Evolutionary conservation across 2,113 vertebrate genomes (phyloP), one percentile per base, ranked within the genome.

Genomic region (Macaca nemestrina): DNA sequence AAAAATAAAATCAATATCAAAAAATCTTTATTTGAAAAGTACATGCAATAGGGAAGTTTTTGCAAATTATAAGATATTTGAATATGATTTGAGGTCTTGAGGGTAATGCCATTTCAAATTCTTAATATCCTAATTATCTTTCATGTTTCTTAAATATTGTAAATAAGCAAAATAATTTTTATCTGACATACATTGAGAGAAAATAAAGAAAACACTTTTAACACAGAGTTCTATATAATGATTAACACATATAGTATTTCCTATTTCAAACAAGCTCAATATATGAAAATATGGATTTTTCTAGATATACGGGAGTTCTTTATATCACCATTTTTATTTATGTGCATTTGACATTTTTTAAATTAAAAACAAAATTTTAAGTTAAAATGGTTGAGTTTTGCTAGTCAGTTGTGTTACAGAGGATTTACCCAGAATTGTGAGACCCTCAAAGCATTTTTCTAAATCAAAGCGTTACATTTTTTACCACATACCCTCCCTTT

Each of bases 181-280:
- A 75, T 55, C 43, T 95, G 80, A 90, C 30, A 80, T 32, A 95
- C 86, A 93, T 78, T 90, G 38, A 95, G 40, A 73, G 72, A 80
- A 70, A 30, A 83, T 78, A 90, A 64, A 94, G 35, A 38, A 94
- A 61, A 89, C 8, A 43, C n/a, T 61, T 88, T 50, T 86, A 72
- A 94, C 89, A 83, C 30, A 92, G 43, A 87, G 32, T 85, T 9
- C 14, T 88, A 35, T 55, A 8, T 64, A 40, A 88, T 78, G 7
- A 84, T 88, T 57, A 96, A 94, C 16, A 93, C 35, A 87, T 16
- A 95, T 23, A 85, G 2, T 68, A 57, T 70, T 93, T 72, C 72
- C 22, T 50, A 93, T 70, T 48, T 92, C 30, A 52, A 91, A 16
- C 16, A 84, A 85, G 22, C 43, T 87, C 55, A 17, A 13, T 27